phyloP scores from a whole-genome alignment of 2,113 vertebrate species.

The Chrysochloris asiatica region DNA sequence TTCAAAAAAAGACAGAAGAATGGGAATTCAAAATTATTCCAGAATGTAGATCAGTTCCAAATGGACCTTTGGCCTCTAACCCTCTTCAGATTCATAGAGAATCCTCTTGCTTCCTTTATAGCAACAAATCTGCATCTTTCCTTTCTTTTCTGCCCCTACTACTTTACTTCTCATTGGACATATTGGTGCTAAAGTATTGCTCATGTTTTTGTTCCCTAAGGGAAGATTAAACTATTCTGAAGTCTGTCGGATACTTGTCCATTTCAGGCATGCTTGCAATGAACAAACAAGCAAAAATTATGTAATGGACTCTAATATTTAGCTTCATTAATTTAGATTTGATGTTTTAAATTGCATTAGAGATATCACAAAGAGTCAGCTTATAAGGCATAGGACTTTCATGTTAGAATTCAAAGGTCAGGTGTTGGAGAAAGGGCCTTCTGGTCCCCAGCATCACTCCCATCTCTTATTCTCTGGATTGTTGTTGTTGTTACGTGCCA shows the following conservation, averaged over 20 bases:
- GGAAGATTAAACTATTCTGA: slow-evolving; percentile 14
- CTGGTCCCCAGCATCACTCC: not conserved
- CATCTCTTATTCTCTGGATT: not conserved
- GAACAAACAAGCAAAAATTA: not conserved
- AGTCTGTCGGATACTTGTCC: not conserved
- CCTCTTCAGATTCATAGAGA: not conserved
- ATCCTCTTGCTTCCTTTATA: not conserved
- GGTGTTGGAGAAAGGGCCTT: not conserved
- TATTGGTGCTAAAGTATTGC: not conserved
- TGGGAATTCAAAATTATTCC: slow-evolving; percentile 39
- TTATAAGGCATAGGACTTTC: no score
- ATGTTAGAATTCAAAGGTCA: not conserved
- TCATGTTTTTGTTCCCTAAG: slow-evolving; percentile 3
- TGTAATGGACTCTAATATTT: no score
- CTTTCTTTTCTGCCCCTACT: not conserved
- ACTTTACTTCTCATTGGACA: not conserved
- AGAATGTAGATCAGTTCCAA: not conserved
- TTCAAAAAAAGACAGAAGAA: not conserved
- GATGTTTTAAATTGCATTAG: not conserved
- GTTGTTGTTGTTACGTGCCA: no score
- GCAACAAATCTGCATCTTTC: not conserved
- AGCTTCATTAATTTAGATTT: not conserved
- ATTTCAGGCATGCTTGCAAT: not conserved
- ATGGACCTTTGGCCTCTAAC: not conserved
- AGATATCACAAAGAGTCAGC: not conserved